These are phyloP conservation scores for Clytia hemisphaerica DNA, from an alignment of 30 jellyfish, hydroid and myxozoan genomes.

Conservation along the genomic window DNA sequence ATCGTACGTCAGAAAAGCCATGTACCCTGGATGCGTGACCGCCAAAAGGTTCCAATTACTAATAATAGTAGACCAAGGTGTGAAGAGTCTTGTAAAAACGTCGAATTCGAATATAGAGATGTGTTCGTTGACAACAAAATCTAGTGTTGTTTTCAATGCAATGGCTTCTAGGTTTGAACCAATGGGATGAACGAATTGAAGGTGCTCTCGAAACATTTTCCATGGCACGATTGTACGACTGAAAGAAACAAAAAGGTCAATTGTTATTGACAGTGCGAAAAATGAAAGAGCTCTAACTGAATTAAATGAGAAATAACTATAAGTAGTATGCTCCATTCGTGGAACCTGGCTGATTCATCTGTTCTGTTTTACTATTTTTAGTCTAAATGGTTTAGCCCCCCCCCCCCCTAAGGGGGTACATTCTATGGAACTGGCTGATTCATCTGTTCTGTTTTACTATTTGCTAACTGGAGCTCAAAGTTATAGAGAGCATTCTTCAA, in stretches of 20 bases:
- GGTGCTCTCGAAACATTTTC: constrained; percentile 76
- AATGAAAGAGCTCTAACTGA: no score
- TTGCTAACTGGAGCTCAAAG: no score
- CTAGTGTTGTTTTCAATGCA: constrained; percentile 91
- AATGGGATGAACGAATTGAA: constrained; percentile 67
- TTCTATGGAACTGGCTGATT: no score
- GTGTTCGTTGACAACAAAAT: constrained; percentile 80
- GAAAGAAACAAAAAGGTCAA: neutral
- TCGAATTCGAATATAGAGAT: constrained; percentile 88
- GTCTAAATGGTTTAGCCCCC: no score
- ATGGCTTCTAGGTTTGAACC: constrained; percentile 80
- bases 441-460: no score
- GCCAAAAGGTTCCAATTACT: constrained; percentile 87
- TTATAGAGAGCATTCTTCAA: no score
- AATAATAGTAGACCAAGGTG: constrained; percentile 87
- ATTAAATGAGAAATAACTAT: no score
- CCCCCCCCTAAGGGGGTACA: no score
- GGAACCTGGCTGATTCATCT: no score
- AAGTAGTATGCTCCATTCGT: no score
- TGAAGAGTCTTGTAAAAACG: constrained; percentile 86
- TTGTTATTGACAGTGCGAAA: no score
- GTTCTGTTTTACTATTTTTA: no score
- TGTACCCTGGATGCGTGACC: constrained; percentile 91
- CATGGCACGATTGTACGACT: constrained; percentile 70
- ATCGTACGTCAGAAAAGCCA: constrained; percentile 88